Conservation (phyloP, 1,140 invertebrate species). For the Nephila pilipes region DNA sequence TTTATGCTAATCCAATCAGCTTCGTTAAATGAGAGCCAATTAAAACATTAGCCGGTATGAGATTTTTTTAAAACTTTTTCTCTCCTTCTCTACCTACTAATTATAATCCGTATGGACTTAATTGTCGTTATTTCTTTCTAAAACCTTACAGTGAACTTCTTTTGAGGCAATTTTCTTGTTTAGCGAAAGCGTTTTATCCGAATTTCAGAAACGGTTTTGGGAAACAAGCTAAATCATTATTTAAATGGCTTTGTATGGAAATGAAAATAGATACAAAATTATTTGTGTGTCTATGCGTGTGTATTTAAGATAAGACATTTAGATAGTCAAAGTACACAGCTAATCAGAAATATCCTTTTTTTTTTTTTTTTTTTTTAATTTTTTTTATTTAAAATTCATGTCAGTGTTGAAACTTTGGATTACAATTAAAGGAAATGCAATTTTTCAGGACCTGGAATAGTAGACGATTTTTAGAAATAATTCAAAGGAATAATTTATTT, state of each 20-base stretch:
- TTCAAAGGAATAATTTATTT: too few species aligned
- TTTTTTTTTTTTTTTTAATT: too few species aligned
- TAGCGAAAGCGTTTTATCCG: slow-evolving; percentile 24
- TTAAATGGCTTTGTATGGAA: neutral
- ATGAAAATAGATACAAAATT: neutral
- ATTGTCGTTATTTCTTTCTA: neutral
- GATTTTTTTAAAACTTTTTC: neutral
- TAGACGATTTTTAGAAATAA: too few species aligned
- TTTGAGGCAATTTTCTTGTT: slow-evolving; percentile 36
- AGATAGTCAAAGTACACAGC: too few species aligned
- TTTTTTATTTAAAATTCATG: too few species aligned
- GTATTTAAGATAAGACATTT: neutral
- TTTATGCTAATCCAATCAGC: slow-evolving; percentile 65
- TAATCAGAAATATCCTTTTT: too few species aligned
- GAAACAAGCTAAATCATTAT: neutral
- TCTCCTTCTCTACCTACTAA: neutral
- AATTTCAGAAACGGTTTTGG: neutral
- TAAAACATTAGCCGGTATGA: slow-evolving; percentile 49
- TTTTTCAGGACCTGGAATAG: too few species aligned
- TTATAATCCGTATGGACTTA: slow-evolving; percentile 18
- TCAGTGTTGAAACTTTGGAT: too few species aligned
- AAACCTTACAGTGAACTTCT: neutral
- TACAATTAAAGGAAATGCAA: too few species aligned
- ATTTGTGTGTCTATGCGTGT: too few species aligned
- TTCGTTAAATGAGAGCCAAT: slow-evolving; percentile 32